Evolutionary conservation across 2,113 vertebrate genomes (phyloP), one percentile per base, ranked within the genome.

Genomic region (Chelonoidis abingdonii): DNA sequence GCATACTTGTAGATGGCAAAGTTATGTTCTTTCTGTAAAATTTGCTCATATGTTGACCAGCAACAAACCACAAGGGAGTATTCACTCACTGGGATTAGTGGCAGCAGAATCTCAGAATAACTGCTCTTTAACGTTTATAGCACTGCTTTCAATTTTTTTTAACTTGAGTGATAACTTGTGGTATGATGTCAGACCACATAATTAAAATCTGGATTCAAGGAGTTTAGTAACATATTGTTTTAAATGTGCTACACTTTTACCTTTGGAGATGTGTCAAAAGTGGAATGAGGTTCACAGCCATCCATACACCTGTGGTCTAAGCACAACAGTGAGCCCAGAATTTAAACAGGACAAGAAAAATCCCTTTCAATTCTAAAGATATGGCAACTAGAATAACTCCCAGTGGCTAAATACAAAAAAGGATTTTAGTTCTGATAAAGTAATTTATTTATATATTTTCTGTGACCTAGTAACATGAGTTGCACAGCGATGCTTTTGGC

Each of bases 61-160:
- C 11, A 86, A 76, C 29, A 95, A 96, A 96, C 65, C 22, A 54
- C 80, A 94, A 69, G n/a, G 84, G 96, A 94, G 47, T 88, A 93
- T 85, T 91, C 89, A 52, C 21, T 35, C 22, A 53, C 83, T 84
- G 79, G 81, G 83, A 87, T 87, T 59, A 50, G 59, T 16, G 54
- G 80, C 47, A 92, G 53, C 0, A 87, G 65, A 83, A 7, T 86
- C 75, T 83, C 85, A 88, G 31, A 90, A 56, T 72, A 85, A 75
- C 53, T 81, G 38, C 47, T 78, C 11, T 57, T 89, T 88, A 83
- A 53, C 44, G 95, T 86, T 78, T 78, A 87, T 17, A 53, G 53
- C 83, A 54, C 57, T 38, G 54, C 50, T 95, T 92, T 87, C 76
- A 78, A 65, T 82, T 49, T 29, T 14, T 76, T 79, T 79, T 79